phyloP scores from a whole-genome alignment of 2,113 vertebrate species.

The Sylvilagus bachmani region DNA sequence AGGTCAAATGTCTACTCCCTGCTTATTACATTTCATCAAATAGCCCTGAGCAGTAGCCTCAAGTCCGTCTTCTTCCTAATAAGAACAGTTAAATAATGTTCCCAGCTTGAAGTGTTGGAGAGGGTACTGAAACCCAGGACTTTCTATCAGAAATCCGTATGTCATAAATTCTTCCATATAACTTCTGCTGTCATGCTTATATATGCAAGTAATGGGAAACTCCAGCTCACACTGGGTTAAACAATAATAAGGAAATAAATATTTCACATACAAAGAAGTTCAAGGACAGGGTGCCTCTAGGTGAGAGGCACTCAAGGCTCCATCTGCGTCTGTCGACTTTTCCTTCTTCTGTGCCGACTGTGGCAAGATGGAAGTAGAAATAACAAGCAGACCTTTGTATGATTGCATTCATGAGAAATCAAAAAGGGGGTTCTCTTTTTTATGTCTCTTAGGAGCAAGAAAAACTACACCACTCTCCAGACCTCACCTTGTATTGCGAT shows the following conservation, averaged over 20 bases:
- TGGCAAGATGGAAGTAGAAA: background rate
- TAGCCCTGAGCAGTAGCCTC: background rate
- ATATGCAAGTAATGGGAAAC: background rate
- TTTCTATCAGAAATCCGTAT: background rate
- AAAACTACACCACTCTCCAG: background rate
- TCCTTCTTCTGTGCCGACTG: background rate
- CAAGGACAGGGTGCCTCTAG: background rate
- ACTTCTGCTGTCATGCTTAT: background rate
- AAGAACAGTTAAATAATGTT: background rate
- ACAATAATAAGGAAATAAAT: background rate
- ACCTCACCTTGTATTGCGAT: background rate
- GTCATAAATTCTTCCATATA: background rate
- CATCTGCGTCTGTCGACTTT: background rate
- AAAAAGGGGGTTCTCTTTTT: background rate
- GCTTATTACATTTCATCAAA: background rate
- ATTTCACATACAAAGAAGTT: background rate
- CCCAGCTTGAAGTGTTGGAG: background rate
- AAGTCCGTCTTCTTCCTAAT: background rate
- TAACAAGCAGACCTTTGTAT: background rate
- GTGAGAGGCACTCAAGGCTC: background rate
- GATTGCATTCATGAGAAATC: background rate
- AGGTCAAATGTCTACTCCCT: too few relatives aligned
- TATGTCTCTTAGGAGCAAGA: background rate
- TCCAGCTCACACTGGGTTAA: background rate
- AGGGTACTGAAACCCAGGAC: background rate